A percentile compares a stretch with the other conserved stretches of the same genome.
Evolutionary conservation across 2,113 vertebrate species (phyloP).

Genomic region (Cathartes aura): DNA sequence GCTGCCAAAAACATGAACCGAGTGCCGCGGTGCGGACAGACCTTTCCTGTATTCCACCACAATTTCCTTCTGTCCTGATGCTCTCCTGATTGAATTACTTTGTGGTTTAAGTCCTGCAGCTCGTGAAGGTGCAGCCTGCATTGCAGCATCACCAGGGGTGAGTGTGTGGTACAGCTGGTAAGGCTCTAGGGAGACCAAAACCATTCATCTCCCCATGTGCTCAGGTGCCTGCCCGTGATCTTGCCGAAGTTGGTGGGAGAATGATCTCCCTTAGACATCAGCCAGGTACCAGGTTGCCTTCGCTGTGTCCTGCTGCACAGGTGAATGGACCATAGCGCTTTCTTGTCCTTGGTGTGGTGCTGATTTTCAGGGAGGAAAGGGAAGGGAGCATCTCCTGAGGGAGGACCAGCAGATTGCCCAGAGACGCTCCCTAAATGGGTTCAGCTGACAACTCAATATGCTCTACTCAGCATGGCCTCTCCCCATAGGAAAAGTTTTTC

Average conservation of each 20-base stretch:
- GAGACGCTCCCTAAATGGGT: fast-evolving
- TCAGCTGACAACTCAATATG: not conserved
- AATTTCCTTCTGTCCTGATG: not conserved
- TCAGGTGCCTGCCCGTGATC: not conserved
- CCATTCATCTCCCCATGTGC: fast-evolving
- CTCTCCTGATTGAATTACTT: not conserved
- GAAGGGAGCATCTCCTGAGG: not conserved
- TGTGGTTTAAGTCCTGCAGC: not conserved
- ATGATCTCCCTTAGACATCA: not conserved
- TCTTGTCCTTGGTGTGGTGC: not conserved
- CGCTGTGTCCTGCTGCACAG: not conserved
- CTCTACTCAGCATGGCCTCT: not conserved
- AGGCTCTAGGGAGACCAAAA: not conserved
- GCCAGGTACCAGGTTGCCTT: not conserved
- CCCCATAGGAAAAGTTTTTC: not conserved
- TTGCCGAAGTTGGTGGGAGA: not conserved
- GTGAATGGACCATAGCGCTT: fast-evolving
- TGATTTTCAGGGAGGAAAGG: not conserved
- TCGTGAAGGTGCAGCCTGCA: not conserved
- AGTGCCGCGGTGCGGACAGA: not conserved
- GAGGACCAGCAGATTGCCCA: not conserved
- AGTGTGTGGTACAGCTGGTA: not conserved
- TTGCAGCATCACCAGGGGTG: not conserved
- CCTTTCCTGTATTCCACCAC: not conserved
- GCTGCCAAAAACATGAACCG: not conserved